These are phyloP conservation scores for Semnopithecus entellus DNA, from an alignment of 2,113 vertebrate species.

Conservation along the genomic window DNA sequence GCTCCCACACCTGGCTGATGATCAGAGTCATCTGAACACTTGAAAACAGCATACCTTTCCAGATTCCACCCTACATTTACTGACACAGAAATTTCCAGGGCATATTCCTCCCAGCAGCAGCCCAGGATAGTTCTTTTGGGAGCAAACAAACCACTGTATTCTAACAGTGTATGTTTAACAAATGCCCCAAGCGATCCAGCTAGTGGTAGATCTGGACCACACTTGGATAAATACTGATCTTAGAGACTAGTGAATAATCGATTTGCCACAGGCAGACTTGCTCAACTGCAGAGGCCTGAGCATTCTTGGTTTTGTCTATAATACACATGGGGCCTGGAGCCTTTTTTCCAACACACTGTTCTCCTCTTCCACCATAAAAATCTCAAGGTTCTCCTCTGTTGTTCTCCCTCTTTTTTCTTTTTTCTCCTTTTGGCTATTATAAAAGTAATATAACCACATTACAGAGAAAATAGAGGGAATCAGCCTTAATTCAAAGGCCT, in stretches of 20 bases:
- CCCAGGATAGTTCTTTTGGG: not conserved
- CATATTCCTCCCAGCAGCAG: not conserved
- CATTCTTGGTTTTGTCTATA: not conserved
- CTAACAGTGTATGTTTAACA: not conserved
- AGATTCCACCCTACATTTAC: not conserved
- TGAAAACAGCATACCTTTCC: not conserved
- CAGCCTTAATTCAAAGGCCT: not conserved
- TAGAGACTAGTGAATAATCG: not conserved
- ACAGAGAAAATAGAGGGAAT: constrained; percentile 12
- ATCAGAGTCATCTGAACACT: not conserved
- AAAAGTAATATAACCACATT: not conserved
- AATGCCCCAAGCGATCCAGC: too few species aligned
- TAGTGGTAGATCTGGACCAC: not conserved
- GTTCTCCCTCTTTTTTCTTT: too few species aligned
- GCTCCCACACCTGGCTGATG: not conserved
- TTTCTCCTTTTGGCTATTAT: not conserved
- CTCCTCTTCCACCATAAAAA: not conserved
- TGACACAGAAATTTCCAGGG: not conserved
- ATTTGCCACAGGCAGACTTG: not conserved
- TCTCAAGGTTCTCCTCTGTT: not conserved
- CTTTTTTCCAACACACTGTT: not conserved
- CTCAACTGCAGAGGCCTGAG: not conserved
- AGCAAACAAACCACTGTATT: not conserved
- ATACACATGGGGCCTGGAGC: fast-evolving
- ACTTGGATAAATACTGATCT: not conserved